Conservation (phyloP, 2,797 vertebrate genomes). For the Coracias cyanogaster region DNA sequence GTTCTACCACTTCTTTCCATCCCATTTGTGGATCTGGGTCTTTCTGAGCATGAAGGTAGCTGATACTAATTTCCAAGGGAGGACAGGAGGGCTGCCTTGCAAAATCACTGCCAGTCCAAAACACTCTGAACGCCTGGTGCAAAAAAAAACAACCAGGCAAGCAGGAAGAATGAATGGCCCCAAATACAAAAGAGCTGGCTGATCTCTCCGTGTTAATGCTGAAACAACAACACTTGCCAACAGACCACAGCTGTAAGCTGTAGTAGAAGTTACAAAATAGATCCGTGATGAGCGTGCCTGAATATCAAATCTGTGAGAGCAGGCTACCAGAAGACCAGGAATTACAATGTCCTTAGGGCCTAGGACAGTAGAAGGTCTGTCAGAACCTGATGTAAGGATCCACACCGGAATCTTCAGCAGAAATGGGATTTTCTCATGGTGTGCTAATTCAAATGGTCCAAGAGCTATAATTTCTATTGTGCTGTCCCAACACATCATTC, state of each 20-base stretch:
- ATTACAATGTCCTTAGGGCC: constrained; percentile 87
- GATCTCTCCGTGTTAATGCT: constrained; percentile 86
- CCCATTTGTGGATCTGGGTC: background rate
- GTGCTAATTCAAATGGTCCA: constrained; percentile 80
- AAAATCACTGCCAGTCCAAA: constrained; percentile 88
- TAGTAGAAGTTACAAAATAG: constrained; percentile 87
- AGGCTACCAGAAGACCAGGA: constrained; percentile 87
- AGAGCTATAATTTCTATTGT: constrained; percentile 87
- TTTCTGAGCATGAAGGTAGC: background rate
- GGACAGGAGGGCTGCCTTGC: background rate
- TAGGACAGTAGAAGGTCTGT: constrained; percentile 86
- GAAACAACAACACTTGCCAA: constrained; percentile 87
- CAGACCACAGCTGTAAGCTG: constrained; percentile 85
- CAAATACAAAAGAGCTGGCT: constrained; percentile 89
- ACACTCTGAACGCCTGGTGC: constrained; percentile 82
- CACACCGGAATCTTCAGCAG: constrained; percentile 86
- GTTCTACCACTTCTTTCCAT: background rate
- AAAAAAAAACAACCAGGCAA: constrained; percentile 84
- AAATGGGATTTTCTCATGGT: constrained; percentile 88
- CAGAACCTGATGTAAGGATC: constrained; percentile 82
- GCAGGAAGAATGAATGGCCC: constrained; percentile 89
- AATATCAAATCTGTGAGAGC: constrained; percentile 89
- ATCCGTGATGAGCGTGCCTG: constrained; percentile 80
- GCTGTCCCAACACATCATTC: constrained; percentile 85
- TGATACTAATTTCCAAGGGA: background rate